phyloP scores from a whole-genome alignment of 2,888 invertebrate genomes.

The Torymus texanus region DNA sequence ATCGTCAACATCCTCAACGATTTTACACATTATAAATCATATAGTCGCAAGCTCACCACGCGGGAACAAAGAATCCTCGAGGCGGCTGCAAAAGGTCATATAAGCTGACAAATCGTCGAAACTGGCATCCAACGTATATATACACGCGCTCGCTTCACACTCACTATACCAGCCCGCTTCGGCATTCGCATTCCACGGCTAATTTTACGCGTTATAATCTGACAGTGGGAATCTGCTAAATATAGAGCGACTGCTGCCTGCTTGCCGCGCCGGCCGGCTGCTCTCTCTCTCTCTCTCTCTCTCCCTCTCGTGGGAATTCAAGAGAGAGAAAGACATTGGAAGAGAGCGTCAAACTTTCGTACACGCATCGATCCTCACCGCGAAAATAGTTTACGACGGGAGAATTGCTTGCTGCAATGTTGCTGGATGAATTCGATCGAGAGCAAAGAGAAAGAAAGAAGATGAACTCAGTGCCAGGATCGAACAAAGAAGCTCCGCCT shows the following conservation, averaged over 20 bases:
- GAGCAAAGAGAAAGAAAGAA: not conserved
- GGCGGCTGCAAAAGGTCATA: slow-evolving; percentile 20
- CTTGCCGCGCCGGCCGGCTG: no score
- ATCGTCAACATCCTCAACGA: no score
- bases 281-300: no score
- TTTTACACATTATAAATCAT: slow-evolving; percentile 2
- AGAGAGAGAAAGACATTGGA: slow-evolving; percentile 30
- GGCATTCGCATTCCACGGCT: slow-evolving; percentile 52
- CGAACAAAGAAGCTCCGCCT: no score
- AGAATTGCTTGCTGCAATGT: not conserved
- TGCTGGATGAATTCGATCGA: not conserved
- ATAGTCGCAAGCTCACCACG: not conserved
- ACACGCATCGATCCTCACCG: not conserved
- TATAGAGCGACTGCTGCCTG: slow-evolving; percentile 25
- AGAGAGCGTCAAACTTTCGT: slow-evolving; percentile 43
- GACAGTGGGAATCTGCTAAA: slow-evolving; percentile 44
- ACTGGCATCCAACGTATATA: slow-evolving; percentile 2
- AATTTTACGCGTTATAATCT: slow-evolving; percentile 52
- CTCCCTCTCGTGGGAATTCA: no score
- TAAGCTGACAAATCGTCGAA: slow-evolving; percentile 36
- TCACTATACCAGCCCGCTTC: not conserved
- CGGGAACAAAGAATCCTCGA: not conserved
- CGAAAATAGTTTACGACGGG: slow-evolving; percentile 34
- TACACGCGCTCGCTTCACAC: no score
- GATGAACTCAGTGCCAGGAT: no score